Percentiles rank a stretch among this genome's conserved stretches.
Conservation (phyloP, 2,113 vertebrate species). For the Scolopax mira region DNA sequence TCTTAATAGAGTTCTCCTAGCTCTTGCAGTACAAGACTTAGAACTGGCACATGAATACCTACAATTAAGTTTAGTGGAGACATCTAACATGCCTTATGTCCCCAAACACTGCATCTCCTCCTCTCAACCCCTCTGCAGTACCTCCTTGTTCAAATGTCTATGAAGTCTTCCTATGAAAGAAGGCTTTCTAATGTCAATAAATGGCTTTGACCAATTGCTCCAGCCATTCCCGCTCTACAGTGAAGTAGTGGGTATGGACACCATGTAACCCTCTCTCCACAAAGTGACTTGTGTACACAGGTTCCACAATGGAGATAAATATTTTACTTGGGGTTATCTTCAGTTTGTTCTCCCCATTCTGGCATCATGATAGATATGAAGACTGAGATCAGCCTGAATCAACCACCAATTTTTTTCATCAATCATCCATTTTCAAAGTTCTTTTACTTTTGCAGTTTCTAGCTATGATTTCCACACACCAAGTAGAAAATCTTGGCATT, state of each 20-base stretch:
- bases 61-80: background rate
- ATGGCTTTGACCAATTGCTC: background rate
- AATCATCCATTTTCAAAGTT: background rate
- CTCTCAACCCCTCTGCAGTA: background rate
- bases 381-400: background rate
- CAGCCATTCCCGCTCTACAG: background rate
- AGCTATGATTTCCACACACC: background rate
- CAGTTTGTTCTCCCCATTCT: background rate
- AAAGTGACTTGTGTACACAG: background rate
- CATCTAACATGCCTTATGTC: fast-evolving
- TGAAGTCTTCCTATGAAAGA: background rate
- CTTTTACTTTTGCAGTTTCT: background rate
- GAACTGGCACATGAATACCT: background rate
- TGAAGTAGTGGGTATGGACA: background rate
- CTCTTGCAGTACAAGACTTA: background rate
- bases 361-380: background rate
- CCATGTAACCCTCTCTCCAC: background rate
- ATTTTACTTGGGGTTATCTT: background rate
- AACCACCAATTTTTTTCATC: background rate
- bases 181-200: background rate
- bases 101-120: background rate
- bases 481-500: background rate
- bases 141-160: background rate
- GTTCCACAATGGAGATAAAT: background rate
- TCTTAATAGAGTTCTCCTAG: background rate